Evolutionary conservation across 1,140 invertebrate genomes (phyloP), one percentile per base, ranked within the genome.

Genomic region (Drosophila bocki): DNA sequence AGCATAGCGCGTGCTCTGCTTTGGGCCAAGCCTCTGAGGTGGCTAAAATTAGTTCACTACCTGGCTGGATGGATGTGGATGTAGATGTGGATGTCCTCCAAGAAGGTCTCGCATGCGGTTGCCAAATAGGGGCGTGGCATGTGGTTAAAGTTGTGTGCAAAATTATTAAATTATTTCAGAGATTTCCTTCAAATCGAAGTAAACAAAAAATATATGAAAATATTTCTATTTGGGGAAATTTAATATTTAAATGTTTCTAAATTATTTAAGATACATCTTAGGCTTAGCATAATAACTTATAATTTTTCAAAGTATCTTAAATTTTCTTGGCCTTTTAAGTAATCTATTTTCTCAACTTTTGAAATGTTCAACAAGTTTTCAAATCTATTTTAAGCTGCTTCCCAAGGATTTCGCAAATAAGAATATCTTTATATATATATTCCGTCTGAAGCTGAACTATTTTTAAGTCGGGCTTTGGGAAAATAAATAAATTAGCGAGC

Each of bases 401-500:
- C 7, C 39, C 11, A 4, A 12, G 17, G 57, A 9, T 33, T 45
- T 59, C 7, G 13, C 39, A 7, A n/a, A 1, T 19, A 3, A 37
- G 3, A 39, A 29, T 29, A 29, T 6, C 5, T 29, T 67, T 33
- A 45, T 33, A 12, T 54, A 17, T 61, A 50, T 3, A 51, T 51
- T 7, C 22, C 13, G 4, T 37, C 35, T 37, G 33, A 32, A 35
- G 26, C 42, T 74, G 79, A 54, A 86, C 83, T 86, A 86, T 86
- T 87, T 82, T 82, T 82, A 87, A 87, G 68, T 32, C 32, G 62
- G n/a, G 48, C 53, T 44, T 45, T 33, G 44, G 44, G 69, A 80
- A 83, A 86, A 82, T 86, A 83, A 80, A 83, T 79, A 77, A 83
- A 86, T 86, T 86, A 86, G 71, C 83, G 59, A 26, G 47, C 26